These are phyloP conservation scores for Microcebus jonahi DNA, from an alignment of 2,113 vertebrate genomes.

Conservation along the genomic window DNA sequence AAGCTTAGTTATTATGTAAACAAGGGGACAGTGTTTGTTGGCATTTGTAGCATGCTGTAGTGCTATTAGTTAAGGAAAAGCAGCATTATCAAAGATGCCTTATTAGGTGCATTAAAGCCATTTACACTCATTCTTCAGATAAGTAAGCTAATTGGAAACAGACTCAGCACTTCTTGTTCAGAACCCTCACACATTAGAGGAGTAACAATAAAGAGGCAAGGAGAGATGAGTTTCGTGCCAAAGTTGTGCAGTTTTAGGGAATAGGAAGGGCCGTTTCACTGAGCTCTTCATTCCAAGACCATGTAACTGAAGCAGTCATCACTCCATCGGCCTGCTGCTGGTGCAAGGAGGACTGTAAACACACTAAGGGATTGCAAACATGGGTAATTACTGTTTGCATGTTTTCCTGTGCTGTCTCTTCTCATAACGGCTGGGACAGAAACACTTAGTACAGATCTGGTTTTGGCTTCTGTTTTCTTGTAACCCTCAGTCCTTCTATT, in stretches of 20 bases:
- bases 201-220: not conserved
- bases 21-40: not conserved
- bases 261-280: not conserved
- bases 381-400: not conserved
- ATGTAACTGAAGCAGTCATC: not conserved
- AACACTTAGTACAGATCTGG: not conserved
- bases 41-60: not conserved
- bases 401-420: not conserved
- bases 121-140: slow-evolving; percentile 2
- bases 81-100: not conserved
- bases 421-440: not conserved
- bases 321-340: not conserved
- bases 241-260: not conserved
- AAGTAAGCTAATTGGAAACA: slow-evolving; percentile 46
- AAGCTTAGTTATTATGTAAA: slow-evolving; percentile 34
- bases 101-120: not conserved
- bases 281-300: not conserved
- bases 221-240: slow-evolving; percentile 4
- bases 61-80: not conserved
- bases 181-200: not conserved
- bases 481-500: not conserved
- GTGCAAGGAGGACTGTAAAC: not conserved
- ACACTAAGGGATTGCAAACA: not conserved
- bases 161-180: slow-evolving; percentile 20
- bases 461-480: slow-evolving; percentile 25